Base-by-base conservation (phyloP, 2,113 vertebrate species). In the Melospiza georgiana region DNA sequence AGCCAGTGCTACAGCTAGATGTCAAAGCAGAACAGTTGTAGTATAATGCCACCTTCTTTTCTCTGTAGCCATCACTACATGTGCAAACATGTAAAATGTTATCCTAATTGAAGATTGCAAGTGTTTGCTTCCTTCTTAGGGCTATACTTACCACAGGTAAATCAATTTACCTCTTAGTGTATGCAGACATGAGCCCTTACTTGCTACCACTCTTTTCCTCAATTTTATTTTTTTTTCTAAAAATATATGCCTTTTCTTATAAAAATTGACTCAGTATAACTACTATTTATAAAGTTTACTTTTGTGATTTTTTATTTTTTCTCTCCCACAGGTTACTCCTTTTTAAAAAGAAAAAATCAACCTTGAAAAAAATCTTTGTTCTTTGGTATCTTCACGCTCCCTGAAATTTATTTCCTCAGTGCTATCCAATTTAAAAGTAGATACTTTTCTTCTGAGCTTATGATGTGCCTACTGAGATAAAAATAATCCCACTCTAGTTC, bases 401-500 rank as follows among this genome's bases (percentile, higher is more conserved):
- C 19, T 82, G 58, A 93, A 79, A n/a, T 89, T 65, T 68, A 55
- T 72, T 93, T 87, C 62, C 63, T 88, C 21, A 31, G 21, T 85
- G 54, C 39, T 83, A 68, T 61, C 37, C 48, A 65, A 52, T 91
- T 87, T 82, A 89, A 82, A 93, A 95, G 52, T 16, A 72, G 37
- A n/a, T 61, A 59, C 31, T 89, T 84, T 84, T 54, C 33, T 91
- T 91, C 78, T 90, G 52, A 89, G 69, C 3, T 91, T 84, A 79
- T 61, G 58, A 72, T 89, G 61, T 82, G 74, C 49, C 75, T 68
- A n/a, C 54, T 84, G 78, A 91, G 94, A 87, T 79, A 94, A 95
- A 93, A 93, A 93, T 79, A 96, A 84, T 93, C 82, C 44, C 71
- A 76, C 14, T 54, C 27, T 49, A 65, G 46, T 83, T 77, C 58